Percentiles rank a stretch among this genome's conserved stretches.
Conservation (phyloP, 2,797 vertebrate genomes). For the Odontamblyopus lacepedii region DNA sequence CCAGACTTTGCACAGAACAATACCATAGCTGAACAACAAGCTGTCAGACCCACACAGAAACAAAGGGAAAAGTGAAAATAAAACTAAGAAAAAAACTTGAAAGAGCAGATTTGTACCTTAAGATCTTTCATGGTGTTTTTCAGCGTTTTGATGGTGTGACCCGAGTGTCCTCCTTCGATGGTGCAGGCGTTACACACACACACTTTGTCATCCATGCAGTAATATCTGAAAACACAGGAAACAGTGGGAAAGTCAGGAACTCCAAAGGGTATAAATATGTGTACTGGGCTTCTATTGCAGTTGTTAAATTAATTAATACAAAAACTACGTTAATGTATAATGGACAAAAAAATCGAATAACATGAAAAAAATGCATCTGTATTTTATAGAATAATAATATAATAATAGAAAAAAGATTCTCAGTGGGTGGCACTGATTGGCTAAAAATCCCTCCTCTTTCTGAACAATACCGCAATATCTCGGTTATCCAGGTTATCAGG, state of each 20-base stretch:
- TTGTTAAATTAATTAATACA: no score
- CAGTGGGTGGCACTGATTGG: no score
- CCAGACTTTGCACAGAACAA: conserved; percentile 40
- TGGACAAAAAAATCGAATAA: no score
- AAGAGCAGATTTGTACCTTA: conserved; percentile 60
- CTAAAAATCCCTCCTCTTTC: no score
- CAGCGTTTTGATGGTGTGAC: conserved; percentile 77
- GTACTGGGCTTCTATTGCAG: no score
- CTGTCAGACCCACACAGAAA: neutral
- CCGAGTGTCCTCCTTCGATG: conserved; percentile 71
- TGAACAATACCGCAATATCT: no score
- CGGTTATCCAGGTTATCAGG: no score
- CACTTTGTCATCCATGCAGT: conserved; percentile 73
- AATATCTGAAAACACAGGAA: conserved; percentile 58
- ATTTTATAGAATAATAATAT: no score
- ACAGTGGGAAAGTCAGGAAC: neutral
- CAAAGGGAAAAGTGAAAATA: neutral
- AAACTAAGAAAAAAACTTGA: neutral
- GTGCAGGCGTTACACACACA: conserved; percentile 79
- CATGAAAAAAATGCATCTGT: no score
- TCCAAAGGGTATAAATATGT: no score
- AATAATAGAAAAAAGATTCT: no score
- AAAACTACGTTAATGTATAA: no score
- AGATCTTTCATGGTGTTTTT: conserved; percentile 76
- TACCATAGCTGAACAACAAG: neutral